phyloP scores from a whole-genome alignment of 2,888 invertebrate species.

The Xanthia icteritia region DNA sequence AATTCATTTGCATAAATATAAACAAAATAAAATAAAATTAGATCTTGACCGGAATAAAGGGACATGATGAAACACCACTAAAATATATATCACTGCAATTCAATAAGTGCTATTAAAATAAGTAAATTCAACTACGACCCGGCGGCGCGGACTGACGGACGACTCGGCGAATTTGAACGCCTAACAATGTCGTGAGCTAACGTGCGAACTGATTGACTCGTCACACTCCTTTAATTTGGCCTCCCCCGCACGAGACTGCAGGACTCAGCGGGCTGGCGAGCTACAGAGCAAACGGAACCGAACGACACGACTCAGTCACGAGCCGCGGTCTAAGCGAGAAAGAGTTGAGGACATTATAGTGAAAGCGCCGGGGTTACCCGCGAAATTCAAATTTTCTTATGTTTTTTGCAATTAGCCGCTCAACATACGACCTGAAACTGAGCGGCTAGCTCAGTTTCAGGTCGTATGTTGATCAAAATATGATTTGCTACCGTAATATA shows the following conservation, averaged over 20 bases:
- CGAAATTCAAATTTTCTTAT: not conserved
- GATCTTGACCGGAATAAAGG: conserved; percentile 45
- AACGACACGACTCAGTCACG: not conserved
- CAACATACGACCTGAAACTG: no score
- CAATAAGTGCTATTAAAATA: conserved; percentile 68
- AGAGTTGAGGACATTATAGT: not conserved
- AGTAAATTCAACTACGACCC: conserved; percentile 51
- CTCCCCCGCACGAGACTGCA: conserved; percentile 33
- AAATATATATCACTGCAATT: conserved; percentile 69
- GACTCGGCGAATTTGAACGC: conserved; percentile 42
- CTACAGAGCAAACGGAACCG: not conserved
- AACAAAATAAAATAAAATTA: conserved; percentile 45
- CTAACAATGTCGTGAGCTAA: conserved; percentile 29
- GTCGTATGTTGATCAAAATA: not conserved
- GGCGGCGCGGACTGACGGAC: conserved; percentile 6
- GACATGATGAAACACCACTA: conserved; percentile 53
- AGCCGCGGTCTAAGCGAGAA: conserved; percentile 3
- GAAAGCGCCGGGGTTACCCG: not conserved
- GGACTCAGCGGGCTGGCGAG: not conserved
- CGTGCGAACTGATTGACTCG: conserved; percentile 30
- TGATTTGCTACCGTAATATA: not conserved
- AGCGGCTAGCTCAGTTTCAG: no score
- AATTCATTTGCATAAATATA: conserved; percentile 35
- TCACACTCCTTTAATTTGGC: conserved; percentile 48
- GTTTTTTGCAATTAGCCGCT: not conserved